Conservation (phyloP, 2,797 vertebrate genomes). For the Taenioides sp. region DNA sequence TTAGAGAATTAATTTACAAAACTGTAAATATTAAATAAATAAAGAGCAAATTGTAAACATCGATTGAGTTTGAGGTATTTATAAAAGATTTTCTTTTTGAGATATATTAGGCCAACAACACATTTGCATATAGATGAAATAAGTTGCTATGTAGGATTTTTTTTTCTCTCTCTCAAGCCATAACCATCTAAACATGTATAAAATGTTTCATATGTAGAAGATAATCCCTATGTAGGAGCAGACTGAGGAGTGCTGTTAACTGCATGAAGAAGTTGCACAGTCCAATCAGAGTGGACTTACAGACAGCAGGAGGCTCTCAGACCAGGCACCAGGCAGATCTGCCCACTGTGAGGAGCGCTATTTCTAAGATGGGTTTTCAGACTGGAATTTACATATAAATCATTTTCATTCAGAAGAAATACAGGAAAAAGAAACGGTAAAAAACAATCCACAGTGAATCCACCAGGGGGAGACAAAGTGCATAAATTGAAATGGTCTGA, state of each 20-base stretch:
- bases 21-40: too few species aligned
- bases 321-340: not conserved
- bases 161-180: too few species aligned
- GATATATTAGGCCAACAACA: too few species aligned
- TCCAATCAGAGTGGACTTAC: not conserved
- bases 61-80: too few species aligned
- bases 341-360: not conserved
- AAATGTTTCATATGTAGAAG: not conserved
- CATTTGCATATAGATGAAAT: too few species aligned
- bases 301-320: not conserved
- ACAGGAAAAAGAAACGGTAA: not conserved
- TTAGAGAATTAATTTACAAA: not conserved
- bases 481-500: not conserved
- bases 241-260: not conserved
- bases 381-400: not conserved
- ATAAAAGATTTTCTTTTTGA: too few species aligned
- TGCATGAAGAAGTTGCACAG: not conserved
- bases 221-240: not conserved
- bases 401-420: not conserved
- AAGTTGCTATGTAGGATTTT: too few species aligned
- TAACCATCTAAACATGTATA: not conserved
- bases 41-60: too few species aligned
- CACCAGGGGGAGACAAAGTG: conserved; percentile 1
- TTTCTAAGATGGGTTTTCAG: not conserved
- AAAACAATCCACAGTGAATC: not conserved